A percentile compares a stretch with the other conserved stretches of the same genome.
Evolutionary conservation across 1,140 invertebrate species (phyloP).

Genomic region (Probaryconus sp.): DNA sequence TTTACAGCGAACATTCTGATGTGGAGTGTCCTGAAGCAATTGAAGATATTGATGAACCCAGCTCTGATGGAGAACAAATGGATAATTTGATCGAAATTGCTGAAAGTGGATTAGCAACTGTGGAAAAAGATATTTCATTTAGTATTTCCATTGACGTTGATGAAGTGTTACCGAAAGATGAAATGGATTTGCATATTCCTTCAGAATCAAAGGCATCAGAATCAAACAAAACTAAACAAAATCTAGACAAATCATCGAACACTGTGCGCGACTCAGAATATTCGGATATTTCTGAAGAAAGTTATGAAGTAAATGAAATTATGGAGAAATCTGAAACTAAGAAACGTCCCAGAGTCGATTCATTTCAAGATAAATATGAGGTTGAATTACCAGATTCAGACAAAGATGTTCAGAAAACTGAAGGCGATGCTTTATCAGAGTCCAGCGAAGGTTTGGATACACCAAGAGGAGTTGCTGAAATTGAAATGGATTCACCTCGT

Average conservation of each 20-base stretch:
- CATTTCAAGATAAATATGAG: conserved; percentile 67
- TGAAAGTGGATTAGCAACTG: conserved; percentile 63
- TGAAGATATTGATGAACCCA: conserved; percentile 54
- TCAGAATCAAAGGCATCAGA: conserved; percentile 12
- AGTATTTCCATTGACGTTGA: conserved; percentile 12
- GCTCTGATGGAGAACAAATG: conserved; percentile 70
- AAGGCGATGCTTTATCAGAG: conserved; percentile 62
- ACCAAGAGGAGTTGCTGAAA: conserved; percentile 69
- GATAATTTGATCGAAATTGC: conserved; percentile 70
- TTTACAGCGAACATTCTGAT: conserved; percentile 14
- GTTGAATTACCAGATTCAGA: conserved; percentile 29
- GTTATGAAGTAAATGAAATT: conserved; percentile 75
- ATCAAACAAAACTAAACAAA: conserved; percentile 11
- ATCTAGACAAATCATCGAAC: conserved; percentile 58
- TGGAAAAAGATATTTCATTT: conserved; percentile 57
- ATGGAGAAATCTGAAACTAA: conserved; percentile 66
- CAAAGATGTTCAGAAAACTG: conserved; percentile 24
- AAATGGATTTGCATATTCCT: background rate
- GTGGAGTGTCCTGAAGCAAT: conserved; percentile 26
- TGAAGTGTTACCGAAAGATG: background rate
- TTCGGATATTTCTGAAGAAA: conserved; percentile 76
- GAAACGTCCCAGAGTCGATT: conserved; percentile 57
- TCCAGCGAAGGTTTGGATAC: conserved; percentile 70
- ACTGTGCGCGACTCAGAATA: conserved; percentile 72
- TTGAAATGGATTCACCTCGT: conserved; percentile 71